Evolutionary conservation across 2,113 vertebrate species (phyloP).

Genomic region (Notarius quadriscutis): DNA sequence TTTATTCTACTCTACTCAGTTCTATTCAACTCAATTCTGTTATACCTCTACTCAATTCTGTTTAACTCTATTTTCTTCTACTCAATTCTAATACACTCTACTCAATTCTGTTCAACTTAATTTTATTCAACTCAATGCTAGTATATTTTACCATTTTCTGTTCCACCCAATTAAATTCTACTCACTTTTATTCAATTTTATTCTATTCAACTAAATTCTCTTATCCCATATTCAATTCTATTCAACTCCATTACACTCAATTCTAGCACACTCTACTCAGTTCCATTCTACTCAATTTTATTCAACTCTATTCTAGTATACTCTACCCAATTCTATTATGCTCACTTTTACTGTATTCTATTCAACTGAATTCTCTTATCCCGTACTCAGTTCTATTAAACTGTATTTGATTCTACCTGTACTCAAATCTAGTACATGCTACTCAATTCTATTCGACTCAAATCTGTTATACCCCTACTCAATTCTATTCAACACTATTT

Average conservation of each 20-base stretch:
- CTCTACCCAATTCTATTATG: background rate
- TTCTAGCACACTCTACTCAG: background rate
- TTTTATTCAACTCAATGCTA: background rate
- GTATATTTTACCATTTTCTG: background rate
- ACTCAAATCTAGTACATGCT: too few relatives aligned
- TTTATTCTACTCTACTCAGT: background rate
- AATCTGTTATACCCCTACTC: too few relatives aligned
- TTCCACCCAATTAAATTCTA: background rate
- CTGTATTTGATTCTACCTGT: too few relatives aligned
- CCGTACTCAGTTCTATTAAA: too few relatives aligned
- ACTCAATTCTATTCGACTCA: too few relatives aligned
- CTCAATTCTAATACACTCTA: too few relatives aligned
- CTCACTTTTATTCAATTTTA: background rate
- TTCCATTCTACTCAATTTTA: background rate
- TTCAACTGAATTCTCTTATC: background rate
- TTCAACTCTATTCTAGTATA: too few relatives aligned
- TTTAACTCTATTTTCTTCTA: background rate
- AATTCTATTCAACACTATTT: too few relatives aligned
- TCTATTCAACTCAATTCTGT: background rate
- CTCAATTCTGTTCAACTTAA: background rate
- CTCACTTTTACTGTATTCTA: background rate
- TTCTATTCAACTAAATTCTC: background rate
- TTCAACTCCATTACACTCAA: background rate
- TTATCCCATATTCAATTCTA: background rate
- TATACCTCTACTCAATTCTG: background rate